Evolutionary conservation across 2,113 vertebrate genomes (phyloP), one percentile per base, ranked within the genome.

Genomic region (Gymnogyps californianus): DNA sequence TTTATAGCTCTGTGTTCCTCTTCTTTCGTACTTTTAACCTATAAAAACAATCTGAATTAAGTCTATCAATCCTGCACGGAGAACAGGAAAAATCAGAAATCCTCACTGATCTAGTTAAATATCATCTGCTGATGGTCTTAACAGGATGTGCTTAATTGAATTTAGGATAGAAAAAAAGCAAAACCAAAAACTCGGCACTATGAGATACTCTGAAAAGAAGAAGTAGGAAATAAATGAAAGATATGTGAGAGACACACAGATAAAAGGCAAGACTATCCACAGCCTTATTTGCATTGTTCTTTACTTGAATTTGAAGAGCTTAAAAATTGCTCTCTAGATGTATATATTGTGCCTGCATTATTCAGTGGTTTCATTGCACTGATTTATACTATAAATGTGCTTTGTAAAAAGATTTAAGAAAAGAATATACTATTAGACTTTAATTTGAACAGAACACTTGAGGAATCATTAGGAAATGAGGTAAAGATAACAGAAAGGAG

Each of bases 381-480:
- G n/a, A 66, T 75, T 96, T 89, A 40, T 80, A 57, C 34, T 42
- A 58, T 54, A 88, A 86, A 93, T 3, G 19, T 84, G 10, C 49
- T 91, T 93, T 92, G 18, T 58, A 58, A 87, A 92, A 90, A 87
- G 34, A 80, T 67, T 91, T 77, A 65, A 90, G 47, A 72, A 66
- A 93, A 58, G 7, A 95, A 90, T 74, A 66, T n/a, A 25, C 5
- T 80, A 32, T 81, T 75, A 94, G 54, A n/a, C 31, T 87, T 92
- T 94, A 96, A 91, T 96, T 91, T 92, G 69, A 93, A 62, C 18
- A 84, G 44, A 92, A 58, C 83, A 75, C 55, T 95, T 61, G 80
- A 95, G 62, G 14, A 95, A 92, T 96, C 90, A 80, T 87, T 93
- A 91, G 72, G 74, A 97, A 94, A 93, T 90, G 55, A 77, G 59